Percentiles rank a stretch among this genome's conserved stretches.
These are phyloP conservation scores for Caradrina kadenii DNA, from an alignment of 2,888 invertebrate species.

Conservation along the genomic window DNA sequence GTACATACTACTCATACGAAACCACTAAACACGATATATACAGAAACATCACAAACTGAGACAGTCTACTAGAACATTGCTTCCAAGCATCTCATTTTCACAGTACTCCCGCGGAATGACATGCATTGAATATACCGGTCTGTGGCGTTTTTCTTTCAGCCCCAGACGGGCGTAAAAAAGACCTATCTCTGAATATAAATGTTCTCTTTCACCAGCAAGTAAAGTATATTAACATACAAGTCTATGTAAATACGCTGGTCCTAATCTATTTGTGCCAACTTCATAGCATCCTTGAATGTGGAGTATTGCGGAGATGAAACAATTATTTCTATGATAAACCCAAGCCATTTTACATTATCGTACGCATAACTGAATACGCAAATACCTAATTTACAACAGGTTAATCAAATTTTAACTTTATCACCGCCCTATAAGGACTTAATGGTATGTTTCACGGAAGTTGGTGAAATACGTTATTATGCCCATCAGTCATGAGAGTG, in stretches of 20 bases:
- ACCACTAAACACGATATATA: background rate
- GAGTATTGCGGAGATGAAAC: conserved; percentile 42
- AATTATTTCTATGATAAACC: conserved; percentile 57
- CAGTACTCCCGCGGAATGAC: conserved; percentile 28
- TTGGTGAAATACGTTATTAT: conserved; percentile 45
- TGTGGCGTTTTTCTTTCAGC: conserved; percentile 31
- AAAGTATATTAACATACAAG: conserved; percentile 8
- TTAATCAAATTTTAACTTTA: conserved; percentile 50
- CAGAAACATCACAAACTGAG: conserved; percentile 6
- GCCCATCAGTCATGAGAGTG: conserved; percentile 49
- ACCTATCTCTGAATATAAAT: conserved; percentile 25
- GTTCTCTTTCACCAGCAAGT: conserved; percentile 7
- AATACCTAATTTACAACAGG: conserved; percentile 18
- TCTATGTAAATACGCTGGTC: conserved; percentile 29
- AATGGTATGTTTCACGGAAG: conserved; percentile 3
- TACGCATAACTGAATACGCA: conserved; percentile 47
- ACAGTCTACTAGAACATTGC: conserved; percentile 36
- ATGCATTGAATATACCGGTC: conserved; percentile 42
- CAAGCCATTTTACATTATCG: conserved; percentile 51
- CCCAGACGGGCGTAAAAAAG: conserved; percentile 32
- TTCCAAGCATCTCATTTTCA: conserved; percentile 41
- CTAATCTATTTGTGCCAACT: conserved; percentile 35
- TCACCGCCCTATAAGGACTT: conserved; percentile 21
- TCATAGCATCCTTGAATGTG: conserved; percentile 40
- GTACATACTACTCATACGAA: background rate